phyloP scores from a whole-genome alignment of 2,113 vertebrate species.

The Varanus komodoensis region DNA sequence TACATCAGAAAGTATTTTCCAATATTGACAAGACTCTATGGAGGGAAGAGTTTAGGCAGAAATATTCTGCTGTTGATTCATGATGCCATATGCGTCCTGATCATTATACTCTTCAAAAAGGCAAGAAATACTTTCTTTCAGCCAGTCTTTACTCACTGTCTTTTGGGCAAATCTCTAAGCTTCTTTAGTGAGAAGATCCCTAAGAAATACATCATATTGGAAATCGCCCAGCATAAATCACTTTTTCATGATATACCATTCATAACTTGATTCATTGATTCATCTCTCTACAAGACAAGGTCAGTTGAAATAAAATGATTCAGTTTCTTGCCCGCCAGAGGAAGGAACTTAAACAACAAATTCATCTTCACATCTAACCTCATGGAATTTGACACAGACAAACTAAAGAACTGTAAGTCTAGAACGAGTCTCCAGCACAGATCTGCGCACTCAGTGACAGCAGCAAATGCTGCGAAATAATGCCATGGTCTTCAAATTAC shows the following conservation, averaged over 20 bases:
- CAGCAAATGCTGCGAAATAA: conserved; percentile 49
- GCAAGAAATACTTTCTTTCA: conserved; percentile 46
- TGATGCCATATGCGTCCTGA: background rate
- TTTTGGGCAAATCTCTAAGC: conserved; percentile 75
- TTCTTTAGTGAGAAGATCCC: conserved; percentile 70
- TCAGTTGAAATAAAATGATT: conserved; percentile 76
- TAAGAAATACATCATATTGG: conserved; percentile 77
- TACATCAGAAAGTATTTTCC: background rate
- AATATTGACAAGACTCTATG: background rate
- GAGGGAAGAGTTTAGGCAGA: background rate
- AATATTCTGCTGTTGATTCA: conserved; percentile 30
- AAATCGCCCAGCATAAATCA: conserved; percentile 79
- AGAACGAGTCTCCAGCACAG: conserved; percentile 55
- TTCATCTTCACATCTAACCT: conserved; percentile 79
- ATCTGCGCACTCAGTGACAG: conserved; percentile 54
- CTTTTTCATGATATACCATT: conserved; percentile 80
- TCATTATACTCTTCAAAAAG: conserved; percentile 33
- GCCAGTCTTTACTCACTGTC: conserved; percentile 50
- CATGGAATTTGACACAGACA: conserved; percentile 66
- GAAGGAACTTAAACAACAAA: conserved; percentile 78
- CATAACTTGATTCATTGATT: conserved; percentile 81
- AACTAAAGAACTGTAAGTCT: conserved; percentile 55
- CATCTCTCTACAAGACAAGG: conserved; percentile 80
- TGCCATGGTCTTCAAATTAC: conserved; percentile 16
- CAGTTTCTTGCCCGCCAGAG: conserved; percentile 74